Conservation (phyloP, 2,888 invertebrate species). For the Pseudanteris insignis region DNA sequence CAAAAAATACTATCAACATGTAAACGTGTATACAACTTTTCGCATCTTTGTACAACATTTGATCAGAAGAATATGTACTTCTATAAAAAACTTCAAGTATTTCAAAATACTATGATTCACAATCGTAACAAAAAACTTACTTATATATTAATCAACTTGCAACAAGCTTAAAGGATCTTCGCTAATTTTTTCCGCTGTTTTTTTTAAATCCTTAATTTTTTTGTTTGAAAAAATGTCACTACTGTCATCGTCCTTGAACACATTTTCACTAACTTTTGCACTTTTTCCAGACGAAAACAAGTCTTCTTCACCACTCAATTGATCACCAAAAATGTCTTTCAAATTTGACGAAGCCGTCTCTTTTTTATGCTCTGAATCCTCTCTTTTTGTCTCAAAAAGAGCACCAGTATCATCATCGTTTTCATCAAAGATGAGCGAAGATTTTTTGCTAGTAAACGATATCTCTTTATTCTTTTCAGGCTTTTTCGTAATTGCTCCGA, state of each 20-base stretch:
- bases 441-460: not conserved
- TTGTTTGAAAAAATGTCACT: constrained; percentile 49
- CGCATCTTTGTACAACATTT: too few species aligned
- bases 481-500: constrained; percentile 19
- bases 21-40: too few species aligned
- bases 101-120: not conserved
- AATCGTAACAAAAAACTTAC: constrained; percentile 1
- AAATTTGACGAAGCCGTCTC: constrained; percentile 49
- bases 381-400: constrained; percentile 34
- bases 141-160: constrained; percentile 53
- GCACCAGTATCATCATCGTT: constrained; percentile 23
- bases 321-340: constrained; percentile 58
- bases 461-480: constrained; percentile 11
- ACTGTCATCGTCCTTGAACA: constrained; percentile 48
- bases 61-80: too few species aligned
- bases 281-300: constrained; percentile 53
- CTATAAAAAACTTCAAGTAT: too few species aligned
- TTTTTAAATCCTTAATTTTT: constrained; percentile 58
- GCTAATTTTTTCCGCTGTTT: constrained; percentile 60
- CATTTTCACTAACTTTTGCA: constrained; percentile 39
- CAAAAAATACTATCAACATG: too few species aligned
- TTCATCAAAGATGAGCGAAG: constrained; percentile 2
- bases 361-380: constrained; percentile 36
- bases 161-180: constrained; percentile 62
- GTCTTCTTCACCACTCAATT: constrained; percentile 58